Conservation (phyloP, 2,888 invertebrate genomes). For the Uloborus plumipes region DNA sequence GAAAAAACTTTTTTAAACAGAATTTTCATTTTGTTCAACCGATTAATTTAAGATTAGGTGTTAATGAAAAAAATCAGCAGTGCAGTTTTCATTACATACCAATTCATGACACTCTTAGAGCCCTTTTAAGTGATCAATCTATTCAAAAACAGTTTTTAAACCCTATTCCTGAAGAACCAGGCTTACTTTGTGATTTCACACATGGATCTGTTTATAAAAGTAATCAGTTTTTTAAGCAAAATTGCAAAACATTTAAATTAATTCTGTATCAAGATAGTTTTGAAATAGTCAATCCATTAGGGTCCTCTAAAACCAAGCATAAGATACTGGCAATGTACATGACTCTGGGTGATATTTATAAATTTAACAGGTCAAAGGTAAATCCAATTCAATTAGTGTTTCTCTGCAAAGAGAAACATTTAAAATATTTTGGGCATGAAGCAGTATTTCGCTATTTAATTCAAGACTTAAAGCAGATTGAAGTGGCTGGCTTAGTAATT, state of each 20-base stretch:
- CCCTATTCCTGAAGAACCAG: neutral
- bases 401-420: neutral
- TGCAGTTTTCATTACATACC: neutral
- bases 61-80: neutral
- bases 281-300: constrained; percentile 5
- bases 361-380: neutral
- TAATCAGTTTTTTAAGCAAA: neutral
- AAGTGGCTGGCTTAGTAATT: neutral
- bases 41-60: neutral
- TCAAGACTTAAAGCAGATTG: neutral
- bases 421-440: neutral
- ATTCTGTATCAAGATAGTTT: constrained; percentile 1
- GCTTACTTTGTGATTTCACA: neutral
- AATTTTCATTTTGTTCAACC: neutral
- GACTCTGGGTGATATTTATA: neutral
- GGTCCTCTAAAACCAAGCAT: neutral
- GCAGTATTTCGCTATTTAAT: neutral
- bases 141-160: neutral
- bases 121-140: neutral
- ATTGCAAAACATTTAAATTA: neutral
- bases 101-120: neutral
- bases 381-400: neutral
- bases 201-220: neutral
- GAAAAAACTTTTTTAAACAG: neutral
- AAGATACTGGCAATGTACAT: constrained; percentile 1